Conservation (phyloP, 2,113 vertebrate genomes). For the Pluvianellus socialis region DNA sequence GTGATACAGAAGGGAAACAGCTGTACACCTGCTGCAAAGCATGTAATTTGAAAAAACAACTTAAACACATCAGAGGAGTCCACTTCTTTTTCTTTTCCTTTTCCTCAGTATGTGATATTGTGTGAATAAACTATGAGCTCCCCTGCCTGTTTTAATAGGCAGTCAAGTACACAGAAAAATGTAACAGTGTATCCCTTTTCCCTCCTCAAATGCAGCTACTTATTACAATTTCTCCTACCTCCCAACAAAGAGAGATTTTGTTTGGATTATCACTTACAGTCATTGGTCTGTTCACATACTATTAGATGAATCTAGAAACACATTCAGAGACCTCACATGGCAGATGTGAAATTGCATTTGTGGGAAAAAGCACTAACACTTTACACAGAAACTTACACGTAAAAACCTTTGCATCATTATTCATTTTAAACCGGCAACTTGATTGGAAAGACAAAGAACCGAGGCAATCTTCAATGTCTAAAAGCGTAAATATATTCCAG, state of each 20-base stretch:
- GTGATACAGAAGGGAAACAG: neutral
- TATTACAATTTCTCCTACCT: neutral
- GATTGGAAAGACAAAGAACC: neutral
- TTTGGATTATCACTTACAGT: neutral
- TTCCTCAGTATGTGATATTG: neutral
- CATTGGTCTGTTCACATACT: neutral
- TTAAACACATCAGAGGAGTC: neutral
- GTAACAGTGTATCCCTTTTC: neutral
- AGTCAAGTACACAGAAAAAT: neutral
- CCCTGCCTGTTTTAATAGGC: neutral
- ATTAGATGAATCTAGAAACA: neutral
- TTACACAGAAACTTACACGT: neutral
- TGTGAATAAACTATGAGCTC: neutral
- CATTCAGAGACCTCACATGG: neutral
- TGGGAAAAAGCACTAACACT: neutral
- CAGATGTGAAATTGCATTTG: neutral
- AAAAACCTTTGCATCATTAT: neutral
- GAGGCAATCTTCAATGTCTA: neutral
- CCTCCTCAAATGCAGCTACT: neutral
- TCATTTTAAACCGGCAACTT: neutral
- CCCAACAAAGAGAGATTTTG: neutral
- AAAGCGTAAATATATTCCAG: neutral
- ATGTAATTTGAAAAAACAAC: neutral
- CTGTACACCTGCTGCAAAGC: neutral
- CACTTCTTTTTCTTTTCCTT: neutral